Evolutionary conservation across 2,888 invertebrate species (phyloP), one percentile per base, ranked within the genome.

Genomic region (Germaria angustata): DNA sequence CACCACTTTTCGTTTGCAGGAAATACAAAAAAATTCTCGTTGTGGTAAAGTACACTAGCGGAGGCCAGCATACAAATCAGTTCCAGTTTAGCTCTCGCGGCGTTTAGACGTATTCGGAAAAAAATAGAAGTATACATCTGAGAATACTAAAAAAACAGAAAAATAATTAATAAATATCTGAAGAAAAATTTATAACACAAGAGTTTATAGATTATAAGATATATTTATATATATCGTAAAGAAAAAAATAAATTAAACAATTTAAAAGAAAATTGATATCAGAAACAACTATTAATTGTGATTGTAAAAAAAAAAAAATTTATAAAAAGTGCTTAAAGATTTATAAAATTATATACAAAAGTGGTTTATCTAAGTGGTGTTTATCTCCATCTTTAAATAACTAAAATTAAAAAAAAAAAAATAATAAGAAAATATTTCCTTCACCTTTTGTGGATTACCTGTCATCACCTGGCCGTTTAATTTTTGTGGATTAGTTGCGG

Each of bases 61-160:
- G 28, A 59, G 77, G 36, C 59, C 69, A 69, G 41, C 51, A 75
- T 59, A 84, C 63, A 85, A 86, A 86, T 90, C 88, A 91, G 90
- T 91, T 90, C 88, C 90, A 90, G 89, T 91, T 90, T 86, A 87
- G 87, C 89, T 88, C 87, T 88, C 88, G 86, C 86, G 86, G 86
- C 87, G 88, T 88, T 88, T 79, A 87, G 90, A 89, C 89, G 87
- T 89, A 87, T 86, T 87, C 89, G 87, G 88, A 87, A 88, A 86
- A 85, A 44, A 20, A 46, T 39, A 57, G 53, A 76, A n/a, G n/a
- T n/a, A n/a, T n/a, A n/a, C n/a, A n/a, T 3, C 28, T 5, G 6
- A 28, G 28, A 28, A 80, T 28, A 46, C n/a, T 44, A 20, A 65
- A 5, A 68, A 53, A 41, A 2, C 4, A 65, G 32, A 46, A 55